Conservation (phyloP, 2,888 invertebrate genomes). For the Phoenoteleia sp. region DNA sequence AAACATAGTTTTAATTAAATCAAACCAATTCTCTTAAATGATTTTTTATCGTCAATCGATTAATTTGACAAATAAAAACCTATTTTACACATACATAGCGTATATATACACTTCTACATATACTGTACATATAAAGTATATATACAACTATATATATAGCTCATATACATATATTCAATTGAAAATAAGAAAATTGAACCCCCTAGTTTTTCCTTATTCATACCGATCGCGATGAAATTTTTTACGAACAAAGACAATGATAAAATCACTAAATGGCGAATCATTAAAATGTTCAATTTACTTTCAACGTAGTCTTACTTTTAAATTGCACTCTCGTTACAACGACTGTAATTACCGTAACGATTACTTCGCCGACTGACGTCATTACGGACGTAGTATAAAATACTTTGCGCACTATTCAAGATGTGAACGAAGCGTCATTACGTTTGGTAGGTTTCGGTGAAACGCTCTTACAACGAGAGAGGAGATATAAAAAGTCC, state of each 20-base stretch:
- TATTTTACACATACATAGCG: too few relatives aligned
- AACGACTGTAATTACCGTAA: slow-evolving; percentile 57
- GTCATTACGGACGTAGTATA: slow-evolving; percentile 61
- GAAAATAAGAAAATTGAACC: too few relatives aligned
- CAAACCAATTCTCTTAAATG: too few relatives aligned
- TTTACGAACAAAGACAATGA: slow-evolving; percentile 20
- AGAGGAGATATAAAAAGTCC: slow-evolving; percentile 72
- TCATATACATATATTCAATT: too few relatives aligned
- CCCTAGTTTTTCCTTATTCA: too few relatives aligned
- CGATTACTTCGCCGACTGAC: slow-evolving; percentile 61
- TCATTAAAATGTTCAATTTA: slow-evolving; percentile 59
- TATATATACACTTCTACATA: too few relatives aligned
- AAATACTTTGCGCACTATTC: slow-evolving; percentile 65
- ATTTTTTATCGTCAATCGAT: too few relatives aligned
- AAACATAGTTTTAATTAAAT: too few relatives aligned
- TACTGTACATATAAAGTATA: too few relatives aligned
- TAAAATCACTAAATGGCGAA: slow-evolving; percentile 29
- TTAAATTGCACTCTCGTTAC: slow-evolving; percentile 59
- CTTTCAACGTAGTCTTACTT: slow-evolving; percentile 51
- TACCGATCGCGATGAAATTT: background rate
- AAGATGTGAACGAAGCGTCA: slow-evolving; percentile 56
- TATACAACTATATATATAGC: too few relatives aligned
- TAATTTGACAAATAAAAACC: too few relatives aligned
- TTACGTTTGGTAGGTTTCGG: slow-evolving; percentile 71
- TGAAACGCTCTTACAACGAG: slow-evolving; percentile 59